Percentiles rank a stretch among this genome's conserved stretches.
Evolutionary conservation across 1,140 invertebrate species (phyloP).

Genomic region (Druon quercuslanigerum): DNA sequence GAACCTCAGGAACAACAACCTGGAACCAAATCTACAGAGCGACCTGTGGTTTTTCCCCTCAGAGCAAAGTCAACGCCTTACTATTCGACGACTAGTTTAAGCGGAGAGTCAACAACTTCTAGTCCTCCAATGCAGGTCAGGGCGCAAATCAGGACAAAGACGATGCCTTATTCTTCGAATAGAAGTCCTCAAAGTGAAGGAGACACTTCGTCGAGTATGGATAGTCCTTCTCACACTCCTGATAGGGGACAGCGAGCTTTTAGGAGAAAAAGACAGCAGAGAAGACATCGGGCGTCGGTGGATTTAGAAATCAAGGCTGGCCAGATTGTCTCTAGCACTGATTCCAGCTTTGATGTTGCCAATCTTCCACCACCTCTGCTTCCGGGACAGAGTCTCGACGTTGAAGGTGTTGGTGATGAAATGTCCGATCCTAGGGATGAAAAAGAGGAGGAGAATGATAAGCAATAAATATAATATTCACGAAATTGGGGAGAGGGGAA

Average conservation of each 20-base stretch:
- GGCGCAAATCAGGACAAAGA: conserved; percentile 72
- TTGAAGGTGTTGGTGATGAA: conserved; percentile 73
- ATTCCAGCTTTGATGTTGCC: conserved; percentile 82
- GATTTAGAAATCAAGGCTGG: conserved; percentile 73
- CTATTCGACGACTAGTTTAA: conserved; percentile 73
- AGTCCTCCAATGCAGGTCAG: conserved; percentile 72
- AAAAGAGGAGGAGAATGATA: conserved; percentile 37
- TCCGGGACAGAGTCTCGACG: conserved; percentile 76
- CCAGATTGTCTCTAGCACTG: conserved; percentile 76
- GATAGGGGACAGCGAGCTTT: conserved; percentile 68
- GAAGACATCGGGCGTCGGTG: conserved; percentile 68
- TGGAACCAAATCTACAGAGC: conserved; percentile 68
- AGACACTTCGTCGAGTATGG: conserved; percentile 74
- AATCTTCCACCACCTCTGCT: conserved; percentile 81
- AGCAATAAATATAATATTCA: conserved; percentile 38
- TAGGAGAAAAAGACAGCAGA: conserved; percentile 69
- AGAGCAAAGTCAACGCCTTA: conserved; percentile 71
- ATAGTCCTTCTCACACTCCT: conserved; percentile 71
- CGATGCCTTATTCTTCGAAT: conserved; percentile 67
- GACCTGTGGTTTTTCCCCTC: conserved; percentile 69
- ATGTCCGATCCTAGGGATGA: conserved; percentile 47
- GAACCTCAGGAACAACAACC: conserved; percentile 55
- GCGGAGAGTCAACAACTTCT: conserved; percentile 73
- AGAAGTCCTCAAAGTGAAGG: conserved; percentile 73
- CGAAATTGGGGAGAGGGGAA: background rate